phyloP scores from a whole-genome alignment of 2,113 vertebrate genomes.

The Amblyornis subalaris region DNA sequence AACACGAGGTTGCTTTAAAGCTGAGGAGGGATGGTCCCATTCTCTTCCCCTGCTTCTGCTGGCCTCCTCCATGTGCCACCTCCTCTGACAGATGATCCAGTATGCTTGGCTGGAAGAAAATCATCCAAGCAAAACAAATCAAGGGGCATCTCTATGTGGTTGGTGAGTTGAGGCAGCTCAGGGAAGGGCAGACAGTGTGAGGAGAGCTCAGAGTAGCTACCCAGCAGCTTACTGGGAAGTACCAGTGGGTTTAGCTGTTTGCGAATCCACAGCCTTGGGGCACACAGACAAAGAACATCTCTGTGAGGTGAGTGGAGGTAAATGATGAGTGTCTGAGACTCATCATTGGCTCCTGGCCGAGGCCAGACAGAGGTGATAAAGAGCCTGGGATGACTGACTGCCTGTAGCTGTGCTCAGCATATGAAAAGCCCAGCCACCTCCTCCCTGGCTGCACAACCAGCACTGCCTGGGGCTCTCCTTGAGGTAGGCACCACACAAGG shows the following conservation, averaged over 20 bases:
- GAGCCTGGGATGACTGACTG: background rate
- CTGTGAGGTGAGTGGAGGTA: background rate
- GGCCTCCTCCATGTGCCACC: background rate
- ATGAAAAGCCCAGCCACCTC: background rate
- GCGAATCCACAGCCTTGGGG: background rate
- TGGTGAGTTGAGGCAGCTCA: background rate
- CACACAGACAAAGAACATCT: fast-evolving
- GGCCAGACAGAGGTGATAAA: background rate
- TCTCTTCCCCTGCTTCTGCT: background rate
- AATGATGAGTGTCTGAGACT: background rate
- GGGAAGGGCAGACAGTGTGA: background rate
- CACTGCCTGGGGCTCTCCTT: fast-evolving
- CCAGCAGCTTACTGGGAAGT: background rate
- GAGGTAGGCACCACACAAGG: background rate
- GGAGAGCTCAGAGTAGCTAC: background rate
- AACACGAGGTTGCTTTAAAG: background rate
- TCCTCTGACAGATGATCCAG: fast-evolving
- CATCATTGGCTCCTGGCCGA: background rate
- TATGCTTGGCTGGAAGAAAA: background rate
- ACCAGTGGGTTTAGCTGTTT: background rate
- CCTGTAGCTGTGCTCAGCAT: background rate
- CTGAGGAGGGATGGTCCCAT: background rate
- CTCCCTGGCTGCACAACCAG: background rate
- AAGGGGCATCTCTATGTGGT: fast-evolving
- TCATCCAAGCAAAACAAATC: background rate